Percentiles rank a stretch among this genome's conserved stretches.
phyloP scores from a whole-genome alignment of 2,113 vertebrate genomes.

The Antennarius striatus region DNA sequence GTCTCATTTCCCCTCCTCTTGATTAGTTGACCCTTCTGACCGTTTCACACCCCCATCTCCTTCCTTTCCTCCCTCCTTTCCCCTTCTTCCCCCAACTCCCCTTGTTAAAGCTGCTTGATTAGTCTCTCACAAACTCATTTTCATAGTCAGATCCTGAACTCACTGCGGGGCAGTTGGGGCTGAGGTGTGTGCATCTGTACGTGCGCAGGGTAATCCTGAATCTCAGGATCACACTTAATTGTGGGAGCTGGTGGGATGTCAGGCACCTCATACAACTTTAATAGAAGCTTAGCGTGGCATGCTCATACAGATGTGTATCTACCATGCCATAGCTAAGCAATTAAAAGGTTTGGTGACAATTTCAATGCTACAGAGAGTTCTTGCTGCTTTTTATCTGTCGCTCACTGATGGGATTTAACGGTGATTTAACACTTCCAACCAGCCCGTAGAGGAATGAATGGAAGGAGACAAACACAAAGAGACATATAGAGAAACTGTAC shows the following conservation, averaged over 20 bases:
- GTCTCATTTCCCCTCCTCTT: constrained; percentile 69
- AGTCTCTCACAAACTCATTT: constrained; percentile 72
- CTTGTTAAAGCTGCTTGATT: constrained; percentile 71
- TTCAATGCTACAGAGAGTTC: constrained; percentile 13
- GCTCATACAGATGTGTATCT: constrained; percentile 43
- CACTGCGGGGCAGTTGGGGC: constrained; percentile 2
- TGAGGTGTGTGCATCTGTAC: constrained; percentile 14
- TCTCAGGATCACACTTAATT: constrained; percentile 46
- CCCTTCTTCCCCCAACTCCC: constrained; percentile 16
- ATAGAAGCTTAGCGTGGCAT: constrained; percentile 42
- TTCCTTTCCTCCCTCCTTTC: not conserved
- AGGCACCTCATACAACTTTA: constrained; percentile 31
- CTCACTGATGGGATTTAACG: constrained; percentile 51
- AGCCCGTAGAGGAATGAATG: constrained; percentile 23
- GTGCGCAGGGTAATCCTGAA: not conserved
- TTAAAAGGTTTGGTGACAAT: constrained; percentile 34
- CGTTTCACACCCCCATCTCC: constrained; percentile 44
- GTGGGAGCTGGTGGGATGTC: constrained; percentile 19
- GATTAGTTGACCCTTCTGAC: constrained; percentile 75
- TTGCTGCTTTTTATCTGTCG: constrained; percentile 28
- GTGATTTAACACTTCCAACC: constrained; percentile 43
- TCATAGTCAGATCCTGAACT: constrained; percentile 47
- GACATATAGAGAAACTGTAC: constrained; percentile 15
- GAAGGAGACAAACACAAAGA: constrained; percentile 21
- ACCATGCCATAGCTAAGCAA: constrained; percentile 28